Conservation (phyloP, 2,888 invertebrate species). For the Euplagia quadripunctaria region DNA sequence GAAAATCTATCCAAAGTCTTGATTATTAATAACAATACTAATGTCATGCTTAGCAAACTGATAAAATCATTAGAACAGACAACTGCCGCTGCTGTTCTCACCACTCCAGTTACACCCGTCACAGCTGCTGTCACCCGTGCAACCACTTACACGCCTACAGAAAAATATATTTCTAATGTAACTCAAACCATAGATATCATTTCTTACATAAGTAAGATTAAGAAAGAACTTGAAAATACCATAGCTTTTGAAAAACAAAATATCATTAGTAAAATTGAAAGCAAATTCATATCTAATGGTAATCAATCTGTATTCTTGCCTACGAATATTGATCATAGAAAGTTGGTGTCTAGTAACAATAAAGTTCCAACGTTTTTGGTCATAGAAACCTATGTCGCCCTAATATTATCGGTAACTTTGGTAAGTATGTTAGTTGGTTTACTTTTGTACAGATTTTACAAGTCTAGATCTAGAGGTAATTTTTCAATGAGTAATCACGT, state of each 20-base stretch:
- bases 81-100: slow-evolving; percentile 25
- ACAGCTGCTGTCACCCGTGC: background rate
- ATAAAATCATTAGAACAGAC: slow-evolving; percentile 29
- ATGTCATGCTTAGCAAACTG: slow-evolving; percentile 32
- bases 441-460: slow-evolving; percentile 4
- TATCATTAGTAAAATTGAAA: slow-evolving; percentile 46
- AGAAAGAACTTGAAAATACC: slow-evolving; percentile 48
- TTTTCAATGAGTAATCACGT: slow-evolving; percentile 8
- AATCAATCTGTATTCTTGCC: background rate
- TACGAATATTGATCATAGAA: background rate
- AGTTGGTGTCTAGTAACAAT: background rate
- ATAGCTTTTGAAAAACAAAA: slow-evolving; percentile 52
- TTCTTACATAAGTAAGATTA: slow-evolving; percentile 49
- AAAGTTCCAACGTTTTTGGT: background rate
- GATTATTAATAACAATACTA: slow-evolving; percentile 34
- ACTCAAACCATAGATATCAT: background rate
- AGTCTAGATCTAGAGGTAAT: background rate
- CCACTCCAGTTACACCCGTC: slow-evolving; percentile 20
- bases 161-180: background rate
- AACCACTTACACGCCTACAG: background rate
- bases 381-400: slow-evolving; percentile 3
- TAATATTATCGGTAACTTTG: background rate
- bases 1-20: slow-evolving; percentile 31
- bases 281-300: slow-evolving; percentile 37
- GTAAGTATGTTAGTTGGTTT: background rate